Percentiles rank a stretch among this genome's conserved stretches.
Evolutionary conservation across 1,140 invertebrate species (phyloP).

Genomic region (Notospermus geniculatus): DNA sequence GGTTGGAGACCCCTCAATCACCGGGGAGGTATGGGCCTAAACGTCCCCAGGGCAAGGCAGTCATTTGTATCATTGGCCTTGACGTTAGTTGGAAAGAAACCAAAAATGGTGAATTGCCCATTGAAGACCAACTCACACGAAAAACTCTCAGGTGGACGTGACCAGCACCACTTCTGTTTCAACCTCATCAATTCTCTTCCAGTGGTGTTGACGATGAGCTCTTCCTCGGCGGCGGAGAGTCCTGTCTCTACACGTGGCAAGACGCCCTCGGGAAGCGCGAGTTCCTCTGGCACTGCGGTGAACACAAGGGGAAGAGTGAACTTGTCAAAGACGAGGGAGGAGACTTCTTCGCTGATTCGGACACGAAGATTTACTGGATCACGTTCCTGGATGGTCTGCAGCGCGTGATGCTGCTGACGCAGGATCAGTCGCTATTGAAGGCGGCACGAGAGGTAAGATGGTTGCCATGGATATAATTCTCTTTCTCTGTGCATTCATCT

Average conservation of each 20-base stretch:
- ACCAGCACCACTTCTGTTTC: too few relatives aligned
- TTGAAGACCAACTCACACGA: too few relatives aligned
- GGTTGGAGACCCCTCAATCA: too few relatives aligned
- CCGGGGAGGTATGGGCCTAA: too few relatives aligned
- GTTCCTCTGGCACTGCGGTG: constrained; percentile 52
- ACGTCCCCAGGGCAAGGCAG: too few relatives aligned
- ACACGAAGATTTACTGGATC: constrained; percentile 69
- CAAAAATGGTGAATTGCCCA: too few relatives aligned
- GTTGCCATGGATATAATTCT: too few relatives aligned
- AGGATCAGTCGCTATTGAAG: constrained; percentile 70
- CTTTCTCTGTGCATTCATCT: too few relatives aligned
- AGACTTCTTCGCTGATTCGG: constrained; percentile 48
- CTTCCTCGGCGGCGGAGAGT: constrained; percentile 38
- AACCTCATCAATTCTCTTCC: not conserved
- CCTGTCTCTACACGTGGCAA: constrained; percentile 58
- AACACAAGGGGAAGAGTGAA: constrained; percentile 43
- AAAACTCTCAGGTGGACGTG: too few relatives aligned
- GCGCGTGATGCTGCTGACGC: constrained; percentile 83
- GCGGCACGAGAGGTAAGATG: constrained; percentile 65
- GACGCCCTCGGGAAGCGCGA: constrained; percentile 54
- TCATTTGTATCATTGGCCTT: too few relatives aligned
- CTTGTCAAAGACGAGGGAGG: constrained; percentile 62
- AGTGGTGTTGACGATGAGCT: constrained; percentile 34
- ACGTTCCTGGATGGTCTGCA: constrained; percentile 94
- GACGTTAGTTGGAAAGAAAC: too few relatives aligned